These are phyloP conservation scores for Oxystoma pomonae DNA, from an alignment of 2,888 invertebrate species.

Conservation along the genomic window DNA sequence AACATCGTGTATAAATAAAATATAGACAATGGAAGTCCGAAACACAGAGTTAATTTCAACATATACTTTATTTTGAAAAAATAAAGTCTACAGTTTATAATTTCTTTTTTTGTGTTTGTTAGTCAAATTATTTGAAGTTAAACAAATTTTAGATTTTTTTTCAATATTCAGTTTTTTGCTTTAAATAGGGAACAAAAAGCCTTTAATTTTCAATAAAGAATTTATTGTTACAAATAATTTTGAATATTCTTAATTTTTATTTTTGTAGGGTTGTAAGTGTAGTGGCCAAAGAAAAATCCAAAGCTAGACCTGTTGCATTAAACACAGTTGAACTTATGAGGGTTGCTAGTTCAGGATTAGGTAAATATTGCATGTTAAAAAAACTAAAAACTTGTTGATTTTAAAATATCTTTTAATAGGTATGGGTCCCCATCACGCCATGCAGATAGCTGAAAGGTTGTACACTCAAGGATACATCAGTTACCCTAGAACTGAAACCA, in stretches of 20 bases:
- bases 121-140: no score
- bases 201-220: no score
- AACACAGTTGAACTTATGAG: slow-evolving; percentile 97
- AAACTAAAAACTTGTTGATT: neutral
- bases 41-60: no score
- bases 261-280: slow-evolving; percentile 70
- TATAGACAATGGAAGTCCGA: no score
- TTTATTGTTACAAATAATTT: no score
- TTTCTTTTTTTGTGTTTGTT: no score
- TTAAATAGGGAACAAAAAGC: no score
- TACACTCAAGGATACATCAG: slow-evolving; percentile 97
- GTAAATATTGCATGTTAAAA: neutral
- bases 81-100: no score
- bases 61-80: no score
- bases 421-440: slow-evolving; percentile 88
- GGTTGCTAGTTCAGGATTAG: slow-evolving; percentile 81
- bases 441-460: slow-evolving; percentile 86
- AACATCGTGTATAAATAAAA: no score
- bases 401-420: slow-evolving; percentile 46
- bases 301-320: slow-evolving; percentile 83
- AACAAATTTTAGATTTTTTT: no score
- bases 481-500: slow-evolving; percentile 98
- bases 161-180: no score
- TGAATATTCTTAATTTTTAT: slow-evolving; percentile 18
- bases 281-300: slow-evolving; percentile 79